Conservation (phyloP, 2,113 vertebrate genomes). For the Pteruthius melanotis region DNA sequence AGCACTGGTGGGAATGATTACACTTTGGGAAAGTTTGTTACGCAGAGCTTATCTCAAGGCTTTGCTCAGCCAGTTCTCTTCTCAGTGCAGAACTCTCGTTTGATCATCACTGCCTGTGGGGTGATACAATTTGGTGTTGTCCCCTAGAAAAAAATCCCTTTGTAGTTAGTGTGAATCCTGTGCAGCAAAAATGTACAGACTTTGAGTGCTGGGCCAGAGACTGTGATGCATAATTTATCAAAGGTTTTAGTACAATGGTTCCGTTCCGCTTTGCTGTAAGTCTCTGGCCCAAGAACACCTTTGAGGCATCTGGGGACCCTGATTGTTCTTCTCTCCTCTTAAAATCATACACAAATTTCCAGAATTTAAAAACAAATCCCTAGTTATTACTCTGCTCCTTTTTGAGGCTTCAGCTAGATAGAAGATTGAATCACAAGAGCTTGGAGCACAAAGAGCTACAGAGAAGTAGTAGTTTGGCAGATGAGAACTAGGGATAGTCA, state of each 20-base stretch:
- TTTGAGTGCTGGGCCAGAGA: background rate
- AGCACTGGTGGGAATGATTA: background rate
- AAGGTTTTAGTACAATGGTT: background rate
- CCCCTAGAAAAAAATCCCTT: background rate
- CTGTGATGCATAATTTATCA: background rate
- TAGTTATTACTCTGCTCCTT: background rate
- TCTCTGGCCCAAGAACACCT: background rate
- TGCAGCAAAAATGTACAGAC: background rate
- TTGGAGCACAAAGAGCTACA: background rate
- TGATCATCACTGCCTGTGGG: rapidly evolving
- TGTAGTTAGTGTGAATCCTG: background rate
- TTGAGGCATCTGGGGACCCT: background rate
- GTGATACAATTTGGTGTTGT: background rate
- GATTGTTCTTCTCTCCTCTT: background rate
- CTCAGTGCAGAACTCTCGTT: background rate
- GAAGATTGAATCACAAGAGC: background rate
- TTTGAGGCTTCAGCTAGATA: background rate
- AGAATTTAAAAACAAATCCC: background rate
- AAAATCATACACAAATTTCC: background rate
- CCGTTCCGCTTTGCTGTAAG: background rate
- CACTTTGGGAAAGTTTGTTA: background rate
- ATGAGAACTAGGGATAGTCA: background rate
- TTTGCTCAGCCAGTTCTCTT: background rate
- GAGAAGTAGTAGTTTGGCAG: background rate
- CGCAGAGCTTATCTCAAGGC: background rate